A percentile compares a stretch with the other conserved stretches of the same genome.
These are phyloP conservation scores for Ormyrus thymus DNA, from an alignment of 2,888 invertebrate genomes.

Conservation along the genomic window DNA sequence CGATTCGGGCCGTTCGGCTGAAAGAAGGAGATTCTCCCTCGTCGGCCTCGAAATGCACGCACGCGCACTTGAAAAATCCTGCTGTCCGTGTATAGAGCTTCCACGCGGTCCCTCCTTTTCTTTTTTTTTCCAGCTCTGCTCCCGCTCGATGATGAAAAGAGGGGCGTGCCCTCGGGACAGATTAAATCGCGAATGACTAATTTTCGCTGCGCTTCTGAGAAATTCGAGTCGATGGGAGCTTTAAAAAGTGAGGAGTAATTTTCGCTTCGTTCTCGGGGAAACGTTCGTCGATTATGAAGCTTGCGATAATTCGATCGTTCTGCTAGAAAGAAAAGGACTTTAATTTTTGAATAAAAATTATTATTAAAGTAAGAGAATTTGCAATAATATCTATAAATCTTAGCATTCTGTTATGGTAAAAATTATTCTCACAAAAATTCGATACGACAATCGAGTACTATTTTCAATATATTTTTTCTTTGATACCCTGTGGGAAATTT, in stretches of 20 bases:
- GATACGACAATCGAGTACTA: too few relatives aligned
- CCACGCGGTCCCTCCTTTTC: not conserved
- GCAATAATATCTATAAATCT: too few relatives aligned
- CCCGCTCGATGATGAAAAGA: not conserved
- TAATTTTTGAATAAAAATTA: not conserved
- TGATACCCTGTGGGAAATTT: too few relatives aligned
- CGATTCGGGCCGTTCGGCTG: slow-evolving; percentile 29
- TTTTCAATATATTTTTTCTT: too few relatives aligned
- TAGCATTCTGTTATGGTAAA: too few relatives aligned
- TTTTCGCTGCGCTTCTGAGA: slow-evolving; percentile 30
- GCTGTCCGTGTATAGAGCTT: not conserved
- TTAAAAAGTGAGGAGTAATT: too few relatives aligned
- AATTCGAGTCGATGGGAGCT: not conserved
- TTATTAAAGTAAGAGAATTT: not conserved
- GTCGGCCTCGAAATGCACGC: not conserved
- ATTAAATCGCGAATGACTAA: slow-evolving; percentile 48
- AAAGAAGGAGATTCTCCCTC: not conserved
- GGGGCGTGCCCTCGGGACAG: slow-evolving; percentile 14
- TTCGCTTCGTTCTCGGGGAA: too few relatives aligned
- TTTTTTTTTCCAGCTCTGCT: not conserved
- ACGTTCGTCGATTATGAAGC: too few relatives aligned
- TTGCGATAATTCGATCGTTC: too few relatives aligned
- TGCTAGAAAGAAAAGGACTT: too few relatives aligned
- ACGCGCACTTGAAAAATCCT: not conserved
- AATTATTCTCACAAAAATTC: too few relatives aligned